Base-by-base conservation (phyloP, 2,888 invertebrate genomes). In the Drosophila borborema region DNA sequence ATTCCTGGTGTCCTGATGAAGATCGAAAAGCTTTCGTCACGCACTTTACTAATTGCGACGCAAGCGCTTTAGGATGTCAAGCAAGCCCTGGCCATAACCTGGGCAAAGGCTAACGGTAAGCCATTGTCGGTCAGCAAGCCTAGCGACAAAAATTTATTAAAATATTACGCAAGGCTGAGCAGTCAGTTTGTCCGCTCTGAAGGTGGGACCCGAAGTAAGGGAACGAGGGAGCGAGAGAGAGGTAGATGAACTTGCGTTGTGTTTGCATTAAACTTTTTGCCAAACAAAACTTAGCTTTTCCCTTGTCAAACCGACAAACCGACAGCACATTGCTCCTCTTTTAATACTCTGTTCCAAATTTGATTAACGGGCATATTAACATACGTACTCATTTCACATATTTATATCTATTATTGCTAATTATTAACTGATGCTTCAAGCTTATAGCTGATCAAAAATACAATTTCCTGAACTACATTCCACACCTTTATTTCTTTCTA, bases 131-230 rank as follows among this genome's bases (percentile, higher is more conserved):
- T 9, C 56, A 28, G 51, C 55, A 48, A 28, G 48, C 49, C 67
- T 72, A 74, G 86, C 81, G 89, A 89, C 86, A 89, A 86, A 80
- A 81, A 87, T 87, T 90, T 90, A 87, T 90, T 90, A 87, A 87
- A 90, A 87, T 87, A 87, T 87, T 90, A 87, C 87, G 90, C 88
- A 83, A 87, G 81, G 80, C 77, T 87, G 87, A 75, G 74, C 85
- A 85, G 79, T 72, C 76, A 76, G 81, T 67, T 64, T 53, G 43
- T 23, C 6, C 43, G 28, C 4, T 14, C 18, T 6, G 12, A 53
- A n/a, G n/a, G 31, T 16, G 10, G 1, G 16, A 40, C 10, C 20
- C 2, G 36, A 12, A 36, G 43, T 4, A 18, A 10, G 10, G 5
- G 8, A 7, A 8, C 14, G 16, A 10, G 14, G 10, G 41, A 16